Conservation (phyloP, 1,140 invertebrate genomes). For the Pseudomyrmex pallidus region DNA sequence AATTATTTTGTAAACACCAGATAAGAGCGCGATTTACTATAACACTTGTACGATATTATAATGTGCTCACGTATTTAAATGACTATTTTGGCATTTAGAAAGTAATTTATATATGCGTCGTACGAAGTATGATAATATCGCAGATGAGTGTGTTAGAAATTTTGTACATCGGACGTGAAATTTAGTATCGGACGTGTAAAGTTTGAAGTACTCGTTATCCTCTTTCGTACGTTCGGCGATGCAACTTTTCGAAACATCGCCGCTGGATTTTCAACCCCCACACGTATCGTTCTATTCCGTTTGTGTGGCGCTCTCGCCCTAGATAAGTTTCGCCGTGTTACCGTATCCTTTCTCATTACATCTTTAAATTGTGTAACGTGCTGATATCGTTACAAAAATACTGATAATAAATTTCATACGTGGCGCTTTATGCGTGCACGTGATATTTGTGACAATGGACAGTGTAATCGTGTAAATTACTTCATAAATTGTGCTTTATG, state of each 20-base stretch:
- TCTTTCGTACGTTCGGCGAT: conserved; percentile 23
- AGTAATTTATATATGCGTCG: conserved; percentile 29
- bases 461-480: conserved; percentile 3
- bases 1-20: not conserved
- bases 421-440: not conserved
- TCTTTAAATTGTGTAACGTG: not conserved
- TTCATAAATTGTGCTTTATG: conserved; percentile 2
- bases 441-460: not conserved
- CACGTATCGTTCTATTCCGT: conserved; percentile 38
- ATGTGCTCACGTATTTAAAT: not conserved
- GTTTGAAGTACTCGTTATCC: conserved; percentile 34
- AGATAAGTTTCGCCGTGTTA: conserved; percentile 19
- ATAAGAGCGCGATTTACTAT: not conserved
- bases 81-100: conserved; percentile 33
- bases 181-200: conserved; percentile 57
- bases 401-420: not conserved
- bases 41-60: not conserved
- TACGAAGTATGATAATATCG: conserved; percentile 46
- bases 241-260: conserved; percentile 48
- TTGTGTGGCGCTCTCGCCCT: conserved; percentile 25
- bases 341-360: not conserved
- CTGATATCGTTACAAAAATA: conserved; percentile 13
- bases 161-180: conserved; percentile 12
- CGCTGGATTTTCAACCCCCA: conserved; percentile 33
- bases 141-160: conserved; percentile 51